phyloP scores from a whole-genome alignment of 2,797 vertebrate genomes.

The Enteromius mattozi region DNA sequence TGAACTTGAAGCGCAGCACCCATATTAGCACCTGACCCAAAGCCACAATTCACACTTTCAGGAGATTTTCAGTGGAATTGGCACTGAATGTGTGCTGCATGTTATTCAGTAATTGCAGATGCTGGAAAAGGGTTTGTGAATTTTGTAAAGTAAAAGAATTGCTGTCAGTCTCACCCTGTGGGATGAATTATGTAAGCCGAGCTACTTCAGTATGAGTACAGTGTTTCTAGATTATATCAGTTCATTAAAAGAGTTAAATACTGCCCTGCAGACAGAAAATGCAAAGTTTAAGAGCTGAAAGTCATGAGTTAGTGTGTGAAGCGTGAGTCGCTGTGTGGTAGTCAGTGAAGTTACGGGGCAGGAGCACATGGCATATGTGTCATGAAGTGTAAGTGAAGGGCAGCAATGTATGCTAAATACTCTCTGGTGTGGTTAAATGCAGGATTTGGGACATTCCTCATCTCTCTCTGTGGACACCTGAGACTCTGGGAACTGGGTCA shows the following conservation, averaged over 20 bases:
- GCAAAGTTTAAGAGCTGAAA: constrained; percentile 17
- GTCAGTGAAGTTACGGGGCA: constrained; percentile 8
- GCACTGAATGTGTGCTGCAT: background rate
- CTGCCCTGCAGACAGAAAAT: constrained; percentile 3
- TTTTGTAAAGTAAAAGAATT: background rate
- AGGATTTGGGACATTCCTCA: constrained; percentile 52
- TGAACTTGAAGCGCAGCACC: background rate
- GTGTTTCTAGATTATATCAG: constrained; percentile 12
- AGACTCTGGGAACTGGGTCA: constrained; percentile 48
- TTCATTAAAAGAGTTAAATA: constrained; percentile 36
- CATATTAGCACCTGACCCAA: background rate
- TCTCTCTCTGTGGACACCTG: constrained; percentile 39
- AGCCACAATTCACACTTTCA: background rate
- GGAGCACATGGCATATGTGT: background rate
- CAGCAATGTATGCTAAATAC: constrained; percentile 40
- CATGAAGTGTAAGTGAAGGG: constrained; percentile 42
- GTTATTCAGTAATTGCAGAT: background rate
- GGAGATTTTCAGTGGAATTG: background rate
- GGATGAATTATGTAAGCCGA: constrained; percentile 28
- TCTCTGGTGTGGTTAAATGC: constrained; percentile 47
- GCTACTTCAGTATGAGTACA: constrained; percentile 3
- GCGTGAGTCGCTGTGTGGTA: background rate
- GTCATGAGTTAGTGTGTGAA: background rate
- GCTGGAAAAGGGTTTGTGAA: constrained; percentile 2
- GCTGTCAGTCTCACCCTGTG: constrained; percentile 20